Evolutionary conservation across 2,888 invertebrate genomes (phyloP).

Genomic region (Zaprionus bogoriensis): DNA sequence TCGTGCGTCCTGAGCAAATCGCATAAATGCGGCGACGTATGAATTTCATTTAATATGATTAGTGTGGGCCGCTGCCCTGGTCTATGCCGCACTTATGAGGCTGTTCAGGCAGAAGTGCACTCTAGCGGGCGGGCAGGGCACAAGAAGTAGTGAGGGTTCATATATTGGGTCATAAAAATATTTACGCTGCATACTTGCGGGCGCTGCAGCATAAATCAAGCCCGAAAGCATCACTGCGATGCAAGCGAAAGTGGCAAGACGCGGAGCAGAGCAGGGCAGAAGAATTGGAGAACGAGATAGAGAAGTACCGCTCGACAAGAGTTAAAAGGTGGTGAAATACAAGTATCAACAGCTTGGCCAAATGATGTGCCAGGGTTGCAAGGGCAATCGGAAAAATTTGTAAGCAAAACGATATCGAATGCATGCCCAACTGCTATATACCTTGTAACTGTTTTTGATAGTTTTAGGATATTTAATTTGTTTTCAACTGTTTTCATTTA

Average conservation of each 20-base stretch:
- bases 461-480: too few relatives aligned
- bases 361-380: constrained; percentile 34
- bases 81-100: constrained; percentile 17
- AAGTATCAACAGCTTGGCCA: constrained; percentile 32
- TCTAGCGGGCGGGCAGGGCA: constrained; percentile 5
- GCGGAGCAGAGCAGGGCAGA: neutral
- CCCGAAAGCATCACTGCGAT: constrained; percentile 57
- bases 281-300: neutral
- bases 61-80: constrained; percentile 54
- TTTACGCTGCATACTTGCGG: constrained; percentile 77
- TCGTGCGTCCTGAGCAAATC: constrained; percentile 45
- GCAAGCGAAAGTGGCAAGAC: constrained; percentile 5
- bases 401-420: too few relatives aligned
- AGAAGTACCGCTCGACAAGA: constrained; percentile 26
- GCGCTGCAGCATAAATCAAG: constrained; percentile 77
- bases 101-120: constrained; percentile 60
- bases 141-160: too few relatives aligned
- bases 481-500: too few relatives aligned
- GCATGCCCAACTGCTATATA: too few relatives aligned
- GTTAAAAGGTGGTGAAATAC: constrained; percentile 60
- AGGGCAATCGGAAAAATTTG: too few relatives aligned
- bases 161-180: constrained; percentile 69
- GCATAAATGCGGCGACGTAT: constrained; percentile 74
- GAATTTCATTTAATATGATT: constrained; percentile 79
- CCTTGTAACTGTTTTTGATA: too few relatives aligned